These are phyloP conservation scores for Adoxophyes honmai DNA, from an alignment of 1,140 invertebrate genomes.

Conservation along the genomic window DNA sequence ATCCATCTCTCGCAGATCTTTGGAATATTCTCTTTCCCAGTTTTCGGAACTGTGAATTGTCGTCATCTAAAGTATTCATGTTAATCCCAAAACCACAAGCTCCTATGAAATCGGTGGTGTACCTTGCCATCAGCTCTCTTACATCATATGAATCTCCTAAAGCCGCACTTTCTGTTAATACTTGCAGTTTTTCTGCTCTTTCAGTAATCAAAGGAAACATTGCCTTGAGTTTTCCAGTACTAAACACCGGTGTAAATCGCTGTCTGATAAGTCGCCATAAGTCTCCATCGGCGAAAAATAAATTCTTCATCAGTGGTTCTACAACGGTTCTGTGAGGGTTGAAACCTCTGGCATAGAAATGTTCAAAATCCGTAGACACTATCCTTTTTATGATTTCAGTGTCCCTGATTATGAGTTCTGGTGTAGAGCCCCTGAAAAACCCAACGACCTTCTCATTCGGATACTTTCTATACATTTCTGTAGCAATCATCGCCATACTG, in stretches of 20 bases:
- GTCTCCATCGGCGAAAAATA: constrained; percentile 74
- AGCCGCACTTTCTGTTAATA: constrained; percentile 45
- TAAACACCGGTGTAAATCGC: constrained; percentile 81
- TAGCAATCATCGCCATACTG: constrained; percentile 14
- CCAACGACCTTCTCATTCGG: constrained; percentile 14
- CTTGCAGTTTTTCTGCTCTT: constrained; percentile 64
- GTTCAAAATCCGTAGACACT: constrained; percentile 77
- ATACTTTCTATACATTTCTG: constrained; percentile 12
- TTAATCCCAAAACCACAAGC: constrained; percentile 79
- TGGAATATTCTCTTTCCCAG: constrained; percentile 55
- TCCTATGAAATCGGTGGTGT: constrained; percentile 78
- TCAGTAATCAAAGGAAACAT: constrained; percentile 76
- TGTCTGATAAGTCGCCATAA: constrained; percentile 79
- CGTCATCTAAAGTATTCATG: constrained; percentile 72
- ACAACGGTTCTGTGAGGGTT: constrained; percentile 57
- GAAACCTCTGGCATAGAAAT: constrained; percentile 74
- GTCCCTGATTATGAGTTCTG: constrained; percentile 18
- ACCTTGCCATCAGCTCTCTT: constrained; percentile 70
- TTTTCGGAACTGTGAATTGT: constrained; percentile 72
- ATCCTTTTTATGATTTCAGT: constrained; percentile 38
- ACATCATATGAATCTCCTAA: constrained; percentile 67
- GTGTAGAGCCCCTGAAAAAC: constrained; percentile 40
- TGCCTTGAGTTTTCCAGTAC: constrained; percentile 79
- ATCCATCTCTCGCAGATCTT: constrained; percentile 29
- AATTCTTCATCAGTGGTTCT: constrained; percentile 74